These are phyloP conservation scores for Drosophila flavopinicola DNA, from an alignment of 2,888 invertebrate species.

Conservation along the genomic window DNA sequence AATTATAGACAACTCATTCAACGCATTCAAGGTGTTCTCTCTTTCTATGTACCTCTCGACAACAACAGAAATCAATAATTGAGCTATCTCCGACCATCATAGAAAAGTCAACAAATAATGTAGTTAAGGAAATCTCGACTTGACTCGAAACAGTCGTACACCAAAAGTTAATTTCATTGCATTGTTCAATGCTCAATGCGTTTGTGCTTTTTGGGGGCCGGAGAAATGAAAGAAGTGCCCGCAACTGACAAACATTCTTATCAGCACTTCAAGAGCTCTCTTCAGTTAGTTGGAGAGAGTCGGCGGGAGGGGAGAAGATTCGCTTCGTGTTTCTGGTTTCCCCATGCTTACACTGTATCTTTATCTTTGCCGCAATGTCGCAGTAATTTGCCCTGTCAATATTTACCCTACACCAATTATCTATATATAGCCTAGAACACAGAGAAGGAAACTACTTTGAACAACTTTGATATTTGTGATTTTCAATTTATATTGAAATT, in stretches of 20 bases:
- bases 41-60: conserved; percentile 35
- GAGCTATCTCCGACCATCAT: conserved; percentile 24
- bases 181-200: conserved; percentile 36
- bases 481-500: too few species aligned
- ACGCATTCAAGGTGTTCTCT: conserved; percentile 1
- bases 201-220: background rate
- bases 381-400: conserved; percentile 60
- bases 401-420: conserved; percentile 55
- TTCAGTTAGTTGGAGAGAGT: conserved; percentile 9
- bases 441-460: too few species aligned
- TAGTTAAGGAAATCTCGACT: conserved; percentile 32
- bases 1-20: conserved; percentile 52
- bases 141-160: conserved; percentile 27
- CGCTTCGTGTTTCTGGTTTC: conserved; percentile 3
- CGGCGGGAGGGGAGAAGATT: background rate
- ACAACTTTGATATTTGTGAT: conserved; percentile 1
- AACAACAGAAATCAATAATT: conserved; percentile 38
- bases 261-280: conserved; percentile 37
- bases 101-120: conserved; percentile 42
- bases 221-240: conserved; percentile 14
- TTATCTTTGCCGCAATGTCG: conserved; percentile 69
- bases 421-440: conserved; percentile 35
- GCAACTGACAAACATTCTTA: conserved; percentile 66
- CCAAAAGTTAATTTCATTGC: conserved; percentile 65
- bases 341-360: conserved; percentile 38